phyloP scores from a whole-genome alignment of 2,797 vertebrate genomes.

The Gallinago stenura region DNA sequence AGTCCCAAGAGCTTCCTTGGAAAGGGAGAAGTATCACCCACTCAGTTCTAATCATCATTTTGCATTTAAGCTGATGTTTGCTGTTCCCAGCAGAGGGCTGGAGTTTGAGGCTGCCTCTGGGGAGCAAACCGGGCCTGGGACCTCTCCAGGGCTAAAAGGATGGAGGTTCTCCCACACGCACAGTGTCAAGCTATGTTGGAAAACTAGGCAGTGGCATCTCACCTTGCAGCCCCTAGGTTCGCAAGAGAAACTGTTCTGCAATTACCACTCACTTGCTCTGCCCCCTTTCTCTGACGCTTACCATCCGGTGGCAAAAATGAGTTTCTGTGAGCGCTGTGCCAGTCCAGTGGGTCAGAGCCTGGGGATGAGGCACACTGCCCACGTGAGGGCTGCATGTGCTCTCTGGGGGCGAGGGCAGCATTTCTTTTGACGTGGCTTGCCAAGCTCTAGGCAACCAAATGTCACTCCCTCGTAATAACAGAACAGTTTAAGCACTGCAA shows the following conservation, averaged over 20 bases:
- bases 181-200: background rate
- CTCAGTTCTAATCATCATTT: background rate
- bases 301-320: background rate
- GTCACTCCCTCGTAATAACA: background rate
- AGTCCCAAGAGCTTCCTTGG: background rate
- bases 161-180: background rate
- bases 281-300: background rate
- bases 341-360: background rate
- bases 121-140: background rate
- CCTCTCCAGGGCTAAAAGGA: background rate
- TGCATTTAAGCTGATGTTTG: background rate
- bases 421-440: background rate
- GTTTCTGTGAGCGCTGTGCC: background rate
- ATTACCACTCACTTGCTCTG: background rate
- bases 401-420: too few species aligned
- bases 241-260: background rate
- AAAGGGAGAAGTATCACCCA: background rate
- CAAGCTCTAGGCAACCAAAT: background rate
- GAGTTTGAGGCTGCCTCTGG: background rate
- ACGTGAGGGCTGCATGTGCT: fast-evolving
- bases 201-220: background rate
- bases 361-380: background rate
- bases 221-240: background rate
- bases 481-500: background rate
- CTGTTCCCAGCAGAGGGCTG: background rate